phyloP scores from a whole-genome alignment of 2,888 invertebrate genomes.

The Dasypogon diadema region DNA sequence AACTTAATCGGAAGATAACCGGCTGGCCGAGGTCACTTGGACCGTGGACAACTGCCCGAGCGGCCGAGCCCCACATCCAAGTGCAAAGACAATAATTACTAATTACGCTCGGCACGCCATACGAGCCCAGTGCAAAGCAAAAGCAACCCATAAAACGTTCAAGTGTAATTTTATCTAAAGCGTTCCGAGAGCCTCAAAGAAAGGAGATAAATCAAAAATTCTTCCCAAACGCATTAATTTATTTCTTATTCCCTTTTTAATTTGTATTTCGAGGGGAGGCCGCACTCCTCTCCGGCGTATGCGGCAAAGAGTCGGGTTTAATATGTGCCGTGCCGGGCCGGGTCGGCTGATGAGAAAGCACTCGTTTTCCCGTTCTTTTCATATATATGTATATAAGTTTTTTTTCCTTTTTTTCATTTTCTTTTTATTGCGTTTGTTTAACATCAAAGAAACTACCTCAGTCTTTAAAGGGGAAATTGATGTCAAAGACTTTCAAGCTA shows the following conservation, averaged over 20 bases:
- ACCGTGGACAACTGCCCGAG: not conserved
- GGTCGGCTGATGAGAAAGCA: conserved; percentile 45
- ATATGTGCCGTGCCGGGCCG: conserved; percentile 36
- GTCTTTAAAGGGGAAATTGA: conserved; percentile 45
- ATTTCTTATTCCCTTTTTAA: conserved; percentile 44
- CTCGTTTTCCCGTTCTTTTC: conserved; percentile 45
- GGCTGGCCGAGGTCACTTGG: not conserved
- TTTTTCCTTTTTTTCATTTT: conserved; percentile 38
- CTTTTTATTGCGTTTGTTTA: conserved; percentile 46
- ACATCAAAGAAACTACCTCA: conserved; percentile 47
- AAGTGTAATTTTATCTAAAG: conserved; percentile 10
- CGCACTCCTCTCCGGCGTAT: not conserved
- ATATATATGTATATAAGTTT: conserved; percentile 43
- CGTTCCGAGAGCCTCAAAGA: conserved; percentile 27
- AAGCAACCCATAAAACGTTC: not conserved
- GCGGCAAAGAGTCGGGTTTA: conserved; percentile 18
- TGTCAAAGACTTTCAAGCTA: conserved; percentile 47
- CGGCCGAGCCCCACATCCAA: not conserved
- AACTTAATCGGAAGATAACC: not conserved
- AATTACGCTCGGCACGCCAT: conserved; percentile 24
- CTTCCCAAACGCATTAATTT: conserved; percentile 48
- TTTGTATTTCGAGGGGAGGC: conserved; percentile 3
- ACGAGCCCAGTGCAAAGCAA: not conserved
- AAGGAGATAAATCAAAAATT: conserved; percentile 44
- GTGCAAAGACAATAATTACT: conserved; percentile 30